Base-by-base conservation (phyloP, 2,888 invertebrate species). In the Perithous albicinctus region DNA sequence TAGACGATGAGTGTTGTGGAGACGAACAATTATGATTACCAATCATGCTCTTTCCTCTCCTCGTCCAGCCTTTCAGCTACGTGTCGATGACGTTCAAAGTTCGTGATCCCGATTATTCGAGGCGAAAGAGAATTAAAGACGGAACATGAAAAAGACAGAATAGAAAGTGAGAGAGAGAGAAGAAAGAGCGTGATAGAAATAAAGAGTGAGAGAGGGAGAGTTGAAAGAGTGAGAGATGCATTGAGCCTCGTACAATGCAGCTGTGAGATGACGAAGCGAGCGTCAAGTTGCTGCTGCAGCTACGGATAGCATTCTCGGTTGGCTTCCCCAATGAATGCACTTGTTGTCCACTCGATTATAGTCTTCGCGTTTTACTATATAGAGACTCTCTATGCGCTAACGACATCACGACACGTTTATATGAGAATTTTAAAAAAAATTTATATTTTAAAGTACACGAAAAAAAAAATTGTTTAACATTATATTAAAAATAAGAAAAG, bases 181-280 rank as follows among this genome's bases (percentile, higher is more conserved):
- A 83, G 51, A 66, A 54, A 75, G 75, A 80, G 46, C n/a, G 48
- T 46, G n/a, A 63, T 51, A n/a, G n/a, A n/a, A n/a, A n/a, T n/a
- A n/a, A n/a, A n/a, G n/a, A n/a, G n/a, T n/a, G n/a, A n/a, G n/a
- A n/a, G n/a, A n/a, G n/a, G n/a, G 56, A 46, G 26, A 51, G 29
- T 59, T 61, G 61, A 51, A 18, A 54, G 43, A 78, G 72, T 23
- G 56, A 76, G 43, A 41, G 18, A 46, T 59, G 66, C 56, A 61
- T 41, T 66, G 48, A 66, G 59, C 59, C 20, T 56, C 59, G 23
- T 56, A 59, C 56, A 73, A 64, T 76, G 80, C 75, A 75, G 64
- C 73, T 83, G 84, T 79, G 70, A 74, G 77, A 82, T 83, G 66
- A 63, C 64, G 82, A 69, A 43, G 76, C 73, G 67, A 61, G 76